Percentiles rank a stretch among this genome's conserved stretches.
Conservation (phyloP, 2,888 invertebrate species). For the Didymodactylos carnosus region DNA sequence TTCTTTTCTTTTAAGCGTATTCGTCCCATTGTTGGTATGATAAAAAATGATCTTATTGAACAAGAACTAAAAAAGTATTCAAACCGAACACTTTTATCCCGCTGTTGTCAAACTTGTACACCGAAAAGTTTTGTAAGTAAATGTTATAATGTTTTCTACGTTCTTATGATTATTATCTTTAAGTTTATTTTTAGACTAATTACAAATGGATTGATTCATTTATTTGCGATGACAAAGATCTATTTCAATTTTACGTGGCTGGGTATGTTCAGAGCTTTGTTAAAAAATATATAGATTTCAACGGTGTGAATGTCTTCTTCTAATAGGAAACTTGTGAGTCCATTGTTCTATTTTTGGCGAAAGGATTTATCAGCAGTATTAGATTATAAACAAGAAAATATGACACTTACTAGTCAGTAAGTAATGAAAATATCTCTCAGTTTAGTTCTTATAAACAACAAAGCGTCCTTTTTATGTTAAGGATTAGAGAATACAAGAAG, state of each 20-base stretch:
- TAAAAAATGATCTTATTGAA: background rate
- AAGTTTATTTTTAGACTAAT: background rate
- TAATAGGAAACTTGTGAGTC: too few species aligned
- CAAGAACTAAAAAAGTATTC: background rate
- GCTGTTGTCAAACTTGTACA: background rate
- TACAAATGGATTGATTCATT: background rate
- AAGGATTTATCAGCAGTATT: too few species aligned
- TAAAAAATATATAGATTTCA: background rate
- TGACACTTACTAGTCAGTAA: background rate
- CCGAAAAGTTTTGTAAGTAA: background rate
- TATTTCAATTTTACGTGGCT: background rate
- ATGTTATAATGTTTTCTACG: background rate
- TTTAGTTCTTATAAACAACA: too few species aligned
- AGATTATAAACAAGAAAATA: too few species aligned
- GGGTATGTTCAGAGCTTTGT: background rate
- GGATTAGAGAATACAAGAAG: too few species aligned
- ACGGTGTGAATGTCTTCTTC: too few species aligned
- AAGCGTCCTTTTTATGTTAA: too few species aligned
- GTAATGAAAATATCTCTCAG: background rate
- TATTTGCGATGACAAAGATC: background rate
- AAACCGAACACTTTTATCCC: background rate
- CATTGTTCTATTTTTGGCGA: background rate
- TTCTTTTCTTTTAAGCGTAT: background rate
- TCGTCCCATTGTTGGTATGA: background rate
- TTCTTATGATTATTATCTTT: background rate